These are phyloP conservation scores for Amblyopsis rosae DNA, from an alignment of 2,113 vertebrate genomes.

Conservation along the genomic window DNA sequence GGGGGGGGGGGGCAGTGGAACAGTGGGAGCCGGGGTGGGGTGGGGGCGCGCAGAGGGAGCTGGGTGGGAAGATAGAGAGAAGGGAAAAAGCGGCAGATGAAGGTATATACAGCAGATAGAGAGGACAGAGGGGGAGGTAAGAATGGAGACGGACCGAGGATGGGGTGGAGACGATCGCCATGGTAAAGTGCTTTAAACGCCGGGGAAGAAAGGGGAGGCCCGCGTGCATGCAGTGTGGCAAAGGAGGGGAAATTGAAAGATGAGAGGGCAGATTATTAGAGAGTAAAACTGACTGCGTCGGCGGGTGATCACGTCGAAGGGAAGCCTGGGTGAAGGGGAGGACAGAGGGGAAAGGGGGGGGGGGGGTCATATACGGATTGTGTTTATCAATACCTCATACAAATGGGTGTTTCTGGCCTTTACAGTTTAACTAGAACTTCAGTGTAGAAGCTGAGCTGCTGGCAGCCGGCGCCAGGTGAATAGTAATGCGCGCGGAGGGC, in stretches of 20 bases:
- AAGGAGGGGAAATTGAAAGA: constrained; percentile 71
- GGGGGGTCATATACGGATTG: constrained; percentile 43
- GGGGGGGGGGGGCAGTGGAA: constrained; percentile 19
- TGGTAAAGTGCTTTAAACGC: constrained; percentile 55
- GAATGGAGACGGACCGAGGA: constrained; percentile 43
- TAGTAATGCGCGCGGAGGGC: constrained; percentile 58
- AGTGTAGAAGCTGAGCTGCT: constrained; percentile 48
- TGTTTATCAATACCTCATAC: constrained; percentile 66
- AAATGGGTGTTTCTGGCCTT: constrained; percentile 55
- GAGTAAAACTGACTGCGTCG: constrained; percentile 56
- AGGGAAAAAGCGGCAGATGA: constrained; percentile 45
- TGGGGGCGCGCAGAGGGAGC: constrained; percentile 36
- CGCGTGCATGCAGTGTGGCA: constrained; percentile 44
- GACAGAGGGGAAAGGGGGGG: constrained; percentile 10
- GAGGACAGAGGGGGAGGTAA: constrained; percentile 49
- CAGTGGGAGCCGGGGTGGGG: constrained; percentile 9
- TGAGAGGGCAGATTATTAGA: constrained; percentile 69
- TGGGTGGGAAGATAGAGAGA: constrained; percentile 46
- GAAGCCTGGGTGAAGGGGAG: constrained; percentile 29
- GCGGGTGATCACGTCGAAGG: constrained; percentile 30
- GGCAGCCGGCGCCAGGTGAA: constrained; percentile 46
- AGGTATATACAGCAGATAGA: constrained; percentile 36
- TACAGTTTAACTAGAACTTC: constrained; percentile 62
- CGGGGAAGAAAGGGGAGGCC: constrained; percentile 47
- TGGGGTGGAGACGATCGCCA: constrained; percentile 55